phyloP scores from a whole-genome alignment of 1,140 invertebrate genomes.

The Camponotus pennsylvanicus region DNA sequence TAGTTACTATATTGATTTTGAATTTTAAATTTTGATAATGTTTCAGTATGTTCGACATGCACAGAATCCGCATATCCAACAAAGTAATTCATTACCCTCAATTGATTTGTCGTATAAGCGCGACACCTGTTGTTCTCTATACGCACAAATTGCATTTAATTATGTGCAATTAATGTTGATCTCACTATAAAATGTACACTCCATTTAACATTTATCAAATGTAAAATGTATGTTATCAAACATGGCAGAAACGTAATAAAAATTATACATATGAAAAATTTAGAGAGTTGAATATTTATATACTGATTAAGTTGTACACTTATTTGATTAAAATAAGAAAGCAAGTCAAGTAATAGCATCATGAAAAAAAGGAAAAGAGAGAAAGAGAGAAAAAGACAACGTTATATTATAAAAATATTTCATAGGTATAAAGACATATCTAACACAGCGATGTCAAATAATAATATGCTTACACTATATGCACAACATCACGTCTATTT shows the following conservation, averaged over 20 bases:
- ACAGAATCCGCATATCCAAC: slow-evolving; percentile 27
- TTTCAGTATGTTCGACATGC: slow-evolving; percentile 7
- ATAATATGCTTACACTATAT: background rate
- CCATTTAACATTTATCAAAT: background rate
- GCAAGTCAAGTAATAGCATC: background rate
- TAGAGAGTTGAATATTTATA: slow-evolving; percentile 20
- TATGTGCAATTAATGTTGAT: slow-evolving; percentile 64
- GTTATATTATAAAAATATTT: background rate
- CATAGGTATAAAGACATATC: slow-evolving; percentile 1
- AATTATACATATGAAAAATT: slow-evolving; percentile 26
- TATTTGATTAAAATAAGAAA: slow-evolving; percentile 3
- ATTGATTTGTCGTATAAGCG: slow-evolving; percentile 60
- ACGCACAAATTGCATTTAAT: slow-evolving; percentile 33
- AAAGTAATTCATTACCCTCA: slow-evolving; percentile 39
- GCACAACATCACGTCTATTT: background rate
- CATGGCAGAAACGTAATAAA: slow-evolving; percentile 27
- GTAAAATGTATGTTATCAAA: slow-evolving; percentile 22
- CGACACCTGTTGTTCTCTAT: slow-evolving; percentile 60
- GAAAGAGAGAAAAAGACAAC: too few relatives aligned
- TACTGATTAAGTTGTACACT: background rate
- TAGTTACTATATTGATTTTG: background rate
- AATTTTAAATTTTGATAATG: slow-evolving; percentile 3
- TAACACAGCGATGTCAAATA: slow-evolving; percentile 18
- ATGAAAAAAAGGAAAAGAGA: background rate
- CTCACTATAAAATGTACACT: slow-evolving; percentile 45